Conservation (phyloP, 2,888 invertebrate species). For the Dryococelus australis region DNA sequence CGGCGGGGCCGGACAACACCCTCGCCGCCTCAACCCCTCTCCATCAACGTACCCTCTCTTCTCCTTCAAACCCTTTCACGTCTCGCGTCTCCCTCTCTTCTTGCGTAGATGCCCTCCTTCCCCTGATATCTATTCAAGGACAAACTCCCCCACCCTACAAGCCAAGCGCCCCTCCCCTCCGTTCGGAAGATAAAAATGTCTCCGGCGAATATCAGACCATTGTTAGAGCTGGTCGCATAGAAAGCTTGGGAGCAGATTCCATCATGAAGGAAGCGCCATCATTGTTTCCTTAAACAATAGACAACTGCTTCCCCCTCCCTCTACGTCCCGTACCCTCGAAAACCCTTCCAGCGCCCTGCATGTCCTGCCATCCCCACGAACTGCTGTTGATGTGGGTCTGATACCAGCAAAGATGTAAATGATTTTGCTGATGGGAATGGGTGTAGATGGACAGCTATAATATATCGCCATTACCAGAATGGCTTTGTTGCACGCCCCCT, state of each 20-base stretch:
- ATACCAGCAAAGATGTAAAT: not conserved
- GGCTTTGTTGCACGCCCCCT: no score
- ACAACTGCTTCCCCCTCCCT: constrained; percentile 33
- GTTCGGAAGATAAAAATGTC: constrained; percentile 25
- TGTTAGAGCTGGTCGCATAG: constrained; percentile 27
- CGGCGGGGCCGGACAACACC: constrained; percentile 12
- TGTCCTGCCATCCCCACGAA: not conserved
- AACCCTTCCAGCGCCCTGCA: not conserved
- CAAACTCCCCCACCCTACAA: not conserved
- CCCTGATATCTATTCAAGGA: constrained; percentile 29
- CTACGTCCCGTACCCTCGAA: not conserved
- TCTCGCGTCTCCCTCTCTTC: constrained; percentile 21
- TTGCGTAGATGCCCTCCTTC: constrained; percentile 12
- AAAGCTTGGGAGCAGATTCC: constrained; percentile 38
- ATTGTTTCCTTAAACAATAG: constrained; percentile 47
- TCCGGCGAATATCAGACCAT: constrained; percentile 29
- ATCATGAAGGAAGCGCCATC: constrained; percentile 47
- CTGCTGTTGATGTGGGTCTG: not conserved
- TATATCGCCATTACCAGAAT: no score
- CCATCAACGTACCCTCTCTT: not conserved
- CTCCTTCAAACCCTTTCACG: constrained; percentile 12
- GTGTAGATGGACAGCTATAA: no score
- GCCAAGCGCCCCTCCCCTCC: not conserved
- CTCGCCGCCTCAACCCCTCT: not conserved
- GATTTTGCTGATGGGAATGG: not conserved